A percentile compares a stretch with the other conserved stretches of the same genome.
Evolutionary conservation across 2,888 invertebrate genomes (phyloP).

Genomic region (Thymelicus acteon): DNA sequence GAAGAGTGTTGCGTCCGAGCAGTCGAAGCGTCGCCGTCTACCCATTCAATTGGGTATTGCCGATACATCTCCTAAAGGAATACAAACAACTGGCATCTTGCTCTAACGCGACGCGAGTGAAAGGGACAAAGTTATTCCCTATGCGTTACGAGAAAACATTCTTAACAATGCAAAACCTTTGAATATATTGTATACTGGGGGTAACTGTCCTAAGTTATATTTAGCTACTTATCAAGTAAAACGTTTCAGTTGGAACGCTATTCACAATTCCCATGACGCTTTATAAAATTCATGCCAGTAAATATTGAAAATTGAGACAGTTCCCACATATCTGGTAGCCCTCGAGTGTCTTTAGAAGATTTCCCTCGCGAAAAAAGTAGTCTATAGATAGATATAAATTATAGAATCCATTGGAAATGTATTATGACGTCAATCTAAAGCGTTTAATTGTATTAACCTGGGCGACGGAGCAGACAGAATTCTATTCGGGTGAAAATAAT

Average conservation of each 20-base stretch:
- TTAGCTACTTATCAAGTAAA: not conserved
- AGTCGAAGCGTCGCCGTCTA: constrained; percentile 51
- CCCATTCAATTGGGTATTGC: constrained; percentile 43
- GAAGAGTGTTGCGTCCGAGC: constrained; percentile 45
- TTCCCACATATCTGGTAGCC: no score
- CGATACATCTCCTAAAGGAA: constrained; percentile 45
- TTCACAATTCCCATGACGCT: not conserved
- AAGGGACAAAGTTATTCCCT: constrained; percentile 45
- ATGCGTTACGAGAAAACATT: constrained; percentile 26
- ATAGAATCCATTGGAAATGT: no score
- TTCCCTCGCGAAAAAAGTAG: no score
- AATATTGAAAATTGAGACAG: no score
- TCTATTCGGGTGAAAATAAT: no score
- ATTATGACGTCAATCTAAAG: no score
- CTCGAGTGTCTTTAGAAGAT: no score
- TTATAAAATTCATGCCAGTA: no score
- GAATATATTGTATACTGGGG: constrained; percentile 7
- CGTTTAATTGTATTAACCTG: no score
- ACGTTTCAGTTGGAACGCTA: not conserved
- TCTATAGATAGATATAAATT: no score
- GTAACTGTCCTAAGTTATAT: not conserved
- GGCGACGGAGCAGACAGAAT: no score
- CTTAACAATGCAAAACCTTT: constrained; percentile 19
- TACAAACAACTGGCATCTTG: constrained; percentile 43
- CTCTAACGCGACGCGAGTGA: constrained; percentile 42